phyloP scores from a whole-genome alignment of 2,113 vertebrate genomes.

The Noctilio leporinus region DNA sequence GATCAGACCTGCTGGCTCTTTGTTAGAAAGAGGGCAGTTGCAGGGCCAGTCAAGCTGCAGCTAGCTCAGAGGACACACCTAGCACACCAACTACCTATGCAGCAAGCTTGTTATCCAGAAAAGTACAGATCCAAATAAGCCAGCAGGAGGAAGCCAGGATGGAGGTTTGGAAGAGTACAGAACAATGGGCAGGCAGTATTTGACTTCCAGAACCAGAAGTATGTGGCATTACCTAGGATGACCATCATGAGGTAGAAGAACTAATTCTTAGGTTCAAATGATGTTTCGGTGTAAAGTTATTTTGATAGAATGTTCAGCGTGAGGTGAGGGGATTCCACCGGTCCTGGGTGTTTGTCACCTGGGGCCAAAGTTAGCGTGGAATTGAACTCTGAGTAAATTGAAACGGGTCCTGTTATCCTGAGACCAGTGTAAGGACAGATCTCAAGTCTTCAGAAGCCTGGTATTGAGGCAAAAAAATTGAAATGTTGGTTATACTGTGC shows the following conservation, averaged over 20 bases:
- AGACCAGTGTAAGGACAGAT: fast-evolving
- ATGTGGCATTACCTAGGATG: neutral
- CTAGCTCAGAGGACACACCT: neutral
- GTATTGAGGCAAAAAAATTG: neutral
- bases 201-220: neutral
- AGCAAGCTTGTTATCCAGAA: neutral
- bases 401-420: neutral
- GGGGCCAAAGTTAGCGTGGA: neutral
- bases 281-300: neutral
- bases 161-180: neutral
- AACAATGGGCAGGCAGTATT: neutral
- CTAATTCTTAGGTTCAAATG: neutral
- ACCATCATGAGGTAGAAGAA: neutral
- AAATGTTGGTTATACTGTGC: neutral
- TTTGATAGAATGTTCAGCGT: neutral
- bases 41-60: neutral
- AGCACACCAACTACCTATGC: neutral
- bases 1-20: neutral
- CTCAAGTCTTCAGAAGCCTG: neutral
- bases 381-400: neutral
- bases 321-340: neutral
- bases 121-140: neutral
- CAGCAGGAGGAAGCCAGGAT: neutral
- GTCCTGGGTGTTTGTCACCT: neutral
- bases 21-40: neutral